A percentile compares a stretch with the other conserved stretches of the same genome.
Conservation (phyloP, 2,888 invertebrate species). For the Ophion costatus region DNA sequence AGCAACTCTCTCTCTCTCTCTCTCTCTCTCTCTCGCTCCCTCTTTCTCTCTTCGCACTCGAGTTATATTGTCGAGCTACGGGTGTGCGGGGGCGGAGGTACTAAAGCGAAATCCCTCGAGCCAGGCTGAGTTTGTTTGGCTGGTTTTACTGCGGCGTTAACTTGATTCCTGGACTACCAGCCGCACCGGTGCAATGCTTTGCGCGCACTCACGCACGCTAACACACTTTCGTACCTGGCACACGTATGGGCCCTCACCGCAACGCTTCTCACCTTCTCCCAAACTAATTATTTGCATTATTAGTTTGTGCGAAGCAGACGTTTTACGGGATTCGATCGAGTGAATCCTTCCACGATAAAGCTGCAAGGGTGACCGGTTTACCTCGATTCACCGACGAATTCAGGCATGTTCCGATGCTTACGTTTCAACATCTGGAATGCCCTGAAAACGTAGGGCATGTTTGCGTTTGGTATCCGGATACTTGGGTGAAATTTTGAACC, state of each 20-base stretch:
- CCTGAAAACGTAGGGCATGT: too few species aligned
- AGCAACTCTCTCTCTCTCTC: constrained; percentile 70
- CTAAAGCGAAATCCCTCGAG: constrained; percentile 70
- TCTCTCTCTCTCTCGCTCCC: constrained; percentile 69
- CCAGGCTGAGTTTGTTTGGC: constrained; percentile 74
- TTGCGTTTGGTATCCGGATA: too few species aligned
- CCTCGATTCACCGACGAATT: too few species aligned
- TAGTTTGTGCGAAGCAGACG: constrained; percentile 32
- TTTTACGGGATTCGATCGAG: constrained; percentile 45
- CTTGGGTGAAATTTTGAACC: too few species aligned
- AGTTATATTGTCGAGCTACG: constrained; percentile 72
- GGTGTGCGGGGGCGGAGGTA: constrained; percentile 64
- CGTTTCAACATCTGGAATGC: too few species aligned
- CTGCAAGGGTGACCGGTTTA: background rate
- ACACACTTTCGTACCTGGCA: constrained; percentile 6
- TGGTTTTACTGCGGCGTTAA: constrained; percentile 80
- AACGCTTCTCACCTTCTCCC: constrained; percentile 51
- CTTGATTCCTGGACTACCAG: constrained; percentile 77
- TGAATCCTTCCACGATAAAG: constrained; percentile 6
- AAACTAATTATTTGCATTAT: constrained; percentile 73
- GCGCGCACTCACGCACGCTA: constrained; percentile 13
- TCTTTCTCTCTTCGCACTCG: constrained; percentile 69
- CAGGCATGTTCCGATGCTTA: background rate
- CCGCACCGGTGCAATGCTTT: constrained; percentile 39
- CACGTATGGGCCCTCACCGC: background rate